These are phyloP conservation scores for Cryptotermes secundus DNA, from an alignment of 1,140 invertebrate species.

Conservation along the genomic window DNA sequence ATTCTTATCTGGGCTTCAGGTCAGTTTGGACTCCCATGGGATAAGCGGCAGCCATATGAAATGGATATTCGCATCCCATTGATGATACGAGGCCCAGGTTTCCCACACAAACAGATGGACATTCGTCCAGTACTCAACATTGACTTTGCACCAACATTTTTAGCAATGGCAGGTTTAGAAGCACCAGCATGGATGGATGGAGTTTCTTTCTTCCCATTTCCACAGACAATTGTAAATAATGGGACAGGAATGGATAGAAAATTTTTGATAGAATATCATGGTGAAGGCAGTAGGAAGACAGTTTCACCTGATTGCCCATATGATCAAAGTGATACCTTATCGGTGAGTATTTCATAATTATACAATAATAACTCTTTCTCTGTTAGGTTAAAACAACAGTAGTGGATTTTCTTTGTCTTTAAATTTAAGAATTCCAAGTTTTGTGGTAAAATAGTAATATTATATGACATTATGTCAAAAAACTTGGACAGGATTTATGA, in stretches of 20 bases:
- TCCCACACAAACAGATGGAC: constrained; percentile 51
- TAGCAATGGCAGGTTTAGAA: constrained; percentile 62
- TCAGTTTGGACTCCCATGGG: constrained; percentile 81
- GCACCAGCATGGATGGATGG: constrained; percentile 65
- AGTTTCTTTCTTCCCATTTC: constrained; percentile 52
- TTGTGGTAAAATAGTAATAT: too few relatives aligned
- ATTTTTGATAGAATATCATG: constrained; percentile 76
- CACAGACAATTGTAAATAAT: constrained; percentile 37
- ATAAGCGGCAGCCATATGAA: constrained; percentile 88
- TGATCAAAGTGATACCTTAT: constrained; percentile 21
- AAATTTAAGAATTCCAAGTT: too few relatives aligned
- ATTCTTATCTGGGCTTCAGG: constrained; percentile 52
- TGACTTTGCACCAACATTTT: constrained; percentile 79
- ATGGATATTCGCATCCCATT: constrained; percentile 83
- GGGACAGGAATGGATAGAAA: constrained; percentile 43
- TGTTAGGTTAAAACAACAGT: too few relatives aligned
- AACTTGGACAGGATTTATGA: too few relatives aligned
- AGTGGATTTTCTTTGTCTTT: too few relatives aligned
- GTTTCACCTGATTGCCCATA: neutral
- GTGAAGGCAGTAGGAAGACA: constrained; percentile 56
- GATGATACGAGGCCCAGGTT: constrained; percentile 72
- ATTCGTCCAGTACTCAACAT: constrained; percentile 67
- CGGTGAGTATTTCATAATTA: neutral
- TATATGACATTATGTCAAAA: too few relatives aligned
- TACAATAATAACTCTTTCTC: neutral